Conservation (phyloP, 1,140 invertebrate genomes). For the Lycorma delicatula region DNA sequence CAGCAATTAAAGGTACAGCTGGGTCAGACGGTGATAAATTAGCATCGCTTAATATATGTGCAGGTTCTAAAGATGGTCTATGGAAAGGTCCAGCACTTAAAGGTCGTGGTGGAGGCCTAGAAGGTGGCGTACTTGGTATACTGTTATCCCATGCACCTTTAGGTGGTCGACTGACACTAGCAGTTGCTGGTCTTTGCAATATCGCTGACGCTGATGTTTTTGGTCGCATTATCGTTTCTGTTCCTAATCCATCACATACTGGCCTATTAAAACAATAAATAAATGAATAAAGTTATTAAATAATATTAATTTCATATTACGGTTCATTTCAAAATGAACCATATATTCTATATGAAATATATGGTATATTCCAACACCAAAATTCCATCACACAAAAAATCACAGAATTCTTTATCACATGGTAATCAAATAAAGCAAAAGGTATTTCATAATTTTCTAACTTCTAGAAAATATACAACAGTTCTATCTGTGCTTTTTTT, state of each 20-base stretch:
- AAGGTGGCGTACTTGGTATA: conserved; percentile 33
- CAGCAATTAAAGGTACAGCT: conserved; percentile 51
- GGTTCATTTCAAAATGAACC: no score
- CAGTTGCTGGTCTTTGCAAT: conserved; percentile 26
- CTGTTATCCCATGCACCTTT: conserved; percentile 43
- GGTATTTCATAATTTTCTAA: no score
- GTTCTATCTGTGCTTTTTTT: no score
- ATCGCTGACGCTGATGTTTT: conserved; percentile 35
- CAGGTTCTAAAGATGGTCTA: conserved; percentile 41
- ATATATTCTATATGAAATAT: no score
- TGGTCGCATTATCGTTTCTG: conserved; percentile 32
- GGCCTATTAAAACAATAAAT: conserved; percentile 22
- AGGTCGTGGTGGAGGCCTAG: conserved; percentile 34
- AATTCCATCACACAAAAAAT: no score
- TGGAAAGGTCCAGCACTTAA: conserved; percentile 53
- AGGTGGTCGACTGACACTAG: conserved; percentile 24
- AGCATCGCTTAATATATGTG: conserved; percentile 41
- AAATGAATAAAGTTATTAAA: no score
- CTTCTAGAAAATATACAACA: no score
- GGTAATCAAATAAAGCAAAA: no score
- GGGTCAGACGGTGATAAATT: conserved; percentile 45
- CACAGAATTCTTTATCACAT: no score
- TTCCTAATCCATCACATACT: conserved; percentile 21
- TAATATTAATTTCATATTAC: no score
- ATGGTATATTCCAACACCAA: no score